Base-by-base conservation (phyloP, 2,888 invertebrate genomes). In the Dimorphilus gyrociliatus region DNA sequence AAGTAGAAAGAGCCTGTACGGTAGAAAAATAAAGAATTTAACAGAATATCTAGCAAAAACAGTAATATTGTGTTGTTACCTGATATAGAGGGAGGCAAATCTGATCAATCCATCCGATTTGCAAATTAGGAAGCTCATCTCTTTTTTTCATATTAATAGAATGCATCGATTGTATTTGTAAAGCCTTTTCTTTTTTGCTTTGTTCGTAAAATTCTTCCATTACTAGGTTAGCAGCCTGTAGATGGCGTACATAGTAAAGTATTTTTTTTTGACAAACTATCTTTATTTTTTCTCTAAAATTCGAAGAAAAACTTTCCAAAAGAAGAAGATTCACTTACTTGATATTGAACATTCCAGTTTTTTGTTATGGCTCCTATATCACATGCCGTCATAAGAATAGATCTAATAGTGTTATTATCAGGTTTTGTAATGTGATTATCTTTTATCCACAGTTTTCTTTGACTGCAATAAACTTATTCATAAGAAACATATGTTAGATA, bases 121-220 rank as follows among this genome's bases (percentile, higher is more conserved):
- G 59, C 3, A 59, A 32, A 16, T 48, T 46, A 3, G 59, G 57
- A 3, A 59, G 39, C 32, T 59, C 55, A 25, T 55, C 54, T n/a
- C n/a, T n/a, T n/a, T n/a, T n/a, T n/a, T n/a, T n/a, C n/a, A n/a
- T n/a, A n/a, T n/a, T n/a, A n/a, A n/a, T n/a, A n/a, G n/a, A n/a
- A n/a, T n/a, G n/a, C n/a, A n/a, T n/a, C n/a, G n/a, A n/a, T n/a
- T n/a, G n/a, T n/a, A n/a, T n/a, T n/a, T n/a, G 66, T 60, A 84
- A 79, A 55, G 78, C 74, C 48, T 81, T 69, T 64, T 86, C 86
- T 51, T 84, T 75, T 55, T 86, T 86, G 16, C 86, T 85, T 64
- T 85, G 86, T 39, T 85, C 75, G 63, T 86, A 86, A 69, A 86
- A 86, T 64, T 86, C 86, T 2, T 80, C 79, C 39, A 82, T 81